Percentiles rank a stretch among this genome's conserved stretches.
Evolutionary conservation across 2,888 invertebrate genomes (phyloP).

Genomic region (Arctia plantaginis): DNA sequence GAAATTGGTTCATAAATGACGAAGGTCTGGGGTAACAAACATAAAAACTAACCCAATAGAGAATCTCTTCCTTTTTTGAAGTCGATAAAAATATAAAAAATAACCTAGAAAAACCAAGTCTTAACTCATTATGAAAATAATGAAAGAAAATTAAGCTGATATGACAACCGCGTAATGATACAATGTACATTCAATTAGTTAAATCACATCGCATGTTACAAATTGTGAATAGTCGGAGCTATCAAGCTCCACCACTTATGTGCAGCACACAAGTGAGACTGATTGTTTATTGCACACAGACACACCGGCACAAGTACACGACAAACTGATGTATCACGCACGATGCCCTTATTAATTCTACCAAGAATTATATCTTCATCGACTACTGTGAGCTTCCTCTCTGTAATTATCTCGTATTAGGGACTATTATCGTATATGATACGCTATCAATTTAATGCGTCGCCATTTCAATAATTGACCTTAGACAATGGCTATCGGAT

Average conservation of each 20-base stretch:
- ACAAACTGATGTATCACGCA: slow-evolving; percentile 68
- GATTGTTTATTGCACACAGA: slow-evolving; percentile 36
- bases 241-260: slow-evolving; percentile 47
- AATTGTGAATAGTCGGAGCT: slow-evolving; percentile 52
- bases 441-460: slow-evolving; percentile 77
- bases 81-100: background rate
- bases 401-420: slow-evolving; percentile 80
- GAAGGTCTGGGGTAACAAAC: too few species aligned
- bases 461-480: slow-evolving; percentile 75
- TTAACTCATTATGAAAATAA: background rate
- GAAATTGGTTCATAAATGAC: too few species aligned
- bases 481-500: slow-evolving; percentile 72
- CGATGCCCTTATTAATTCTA: slow-evolving; percentile 72
- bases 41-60: too few species aligned
- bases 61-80: background rate
- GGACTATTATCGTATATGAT: slow-evolving; percentile 74
- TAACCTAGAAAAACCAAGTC: background rate
- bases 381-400: slow-evolving; percentile 70
- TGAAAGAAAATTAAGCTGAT: slow-evolving; percentile 4
- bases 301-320: slow-evolving; percentile 39
- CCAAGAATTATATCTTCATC: slow-evolving; percentile 78
- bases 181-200: slow-evolving; percentile 53
- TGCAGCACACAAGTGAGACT: slow-evolving; percentile 23
- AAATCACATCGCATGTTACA: slow-evolving; percentile 54
- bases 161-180: slow-evolving; percentile 34